Evolutionary conservation across 2,797 vertebrate genomes (phyloP).

Genomic region (Leptodactylus fallax): DNA sequence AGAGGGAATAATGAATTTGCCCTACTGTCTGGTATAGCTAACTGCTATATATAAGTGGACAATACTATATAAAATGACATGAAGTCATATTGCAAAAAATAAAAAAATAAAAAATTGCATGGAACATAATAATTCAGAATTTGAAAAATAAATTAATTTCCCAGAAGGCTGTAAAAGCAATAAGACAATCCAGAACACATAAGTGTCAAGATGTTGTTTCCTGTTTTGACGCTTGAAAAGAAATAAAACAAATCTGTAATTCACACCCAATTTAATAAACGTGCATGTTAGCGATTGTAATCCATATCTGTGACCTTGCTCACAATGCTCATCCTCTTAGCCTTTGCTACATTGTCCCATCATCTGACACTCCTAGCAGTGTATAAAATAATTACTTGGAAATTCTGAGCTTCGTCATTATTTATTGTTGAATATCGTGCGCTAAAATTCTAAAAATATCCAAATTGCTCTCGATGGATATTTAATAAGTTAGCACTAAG

Average conservation of each 20-base stretch:
- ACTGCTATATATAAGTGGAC: not conserved
- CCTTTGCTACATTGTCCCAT: not conserved
- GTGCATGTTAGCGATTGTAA: not conserved
- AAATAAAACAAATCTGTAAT: conserved; percentile 15
- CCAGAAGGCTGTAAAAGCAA: conserved; percentile 15
- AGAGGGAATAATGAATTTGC: no score
- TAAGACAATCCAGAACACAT: not conserved
- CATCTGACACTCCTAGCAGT: not conserved
- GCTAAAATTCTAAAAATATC: not conserved
- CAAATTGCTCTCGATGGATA: not conserved
- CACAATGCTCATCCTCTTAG: not conserved
- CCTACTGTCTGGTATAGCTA: no score
- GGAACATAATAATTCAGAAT: conserved; percentile 14
- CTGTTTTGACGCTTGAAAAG: not conserved
- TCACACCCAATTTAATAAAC: conserved; percentile 10
- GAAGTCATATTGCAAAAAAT: not conserved
- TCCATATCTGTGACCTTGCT: not conserved
- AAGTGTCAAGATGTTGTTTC: not conserved
- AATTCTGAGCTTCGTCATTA: not conserved
- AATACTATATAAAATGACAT: not conserved
- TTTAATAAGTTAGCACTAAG: not conserved
- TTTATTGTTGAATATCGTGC: not conserved
- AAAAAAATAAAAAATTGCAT: no score
- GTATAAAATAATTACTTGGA: not conserved
- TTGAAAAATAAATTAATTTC: not conserved